Evolutionary conservation across 2,113 vertebrate genomes (phyloP).

Genomic region (Chionodraco myersi): DNA sequence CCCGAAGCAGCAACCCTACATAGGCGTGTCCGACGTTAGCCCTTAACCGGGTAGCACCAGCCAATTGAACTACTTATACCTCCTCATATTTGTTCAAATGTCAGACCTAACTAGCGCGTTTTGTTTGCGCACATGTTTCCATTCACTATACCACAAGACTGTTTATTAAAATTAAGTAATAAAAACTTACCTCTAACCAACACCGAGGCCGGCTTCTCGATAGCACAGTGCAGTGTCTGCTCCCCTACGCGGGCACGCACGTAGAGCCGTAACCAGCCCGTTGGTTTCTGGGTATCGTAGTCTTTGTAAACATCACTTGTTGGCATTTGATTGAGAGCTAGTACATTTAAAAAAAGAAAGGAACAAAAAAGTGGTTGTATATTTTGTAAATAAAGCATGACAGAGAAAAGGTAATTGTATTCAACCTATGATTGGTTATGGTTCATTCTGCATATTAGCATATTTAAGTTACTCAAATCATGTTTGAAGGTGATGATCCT

Average conservation of each 20-base stretch:
- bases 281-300: conserved; percentile 68
- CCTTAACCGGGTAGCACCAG: conserved; percentile 23
- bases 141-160: conserved; percentile 42
- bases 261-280: conserved; percentile 25
- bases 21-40: conserved; percentile 80
- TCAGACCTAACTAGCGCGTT: background rate
- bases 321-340: background rate
- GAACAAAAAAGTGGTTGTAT: background rate
- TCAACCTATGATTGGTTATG: too few species aligned
- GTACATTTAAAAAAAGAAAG: background rate
- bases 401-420: background rate
- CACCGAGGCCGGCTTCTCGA: conserved; percentile 78
- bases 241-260: conserved; percentile 64
- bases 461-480: too few species aligned
- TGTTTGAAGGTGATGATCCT: background rate
- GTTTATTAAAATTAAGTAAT: conserved; percentile 30
- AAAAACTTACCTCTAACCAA: conserved; percentile 80
- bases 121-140: conserved; percentile 38
- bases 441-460: too few species aligned
- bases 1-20: conserved; percentile 53
- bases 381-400: background rate
- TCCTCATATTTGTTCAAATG: background rate
- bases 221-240: conserved; percentile 71
- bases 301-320: background rate
- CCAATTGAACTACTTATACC: conserved; percentile 8